phyloP scores from a whole-genome alignment of 1,140 invertebrate genomes.

The Euura saliciscinereae region DNA sequence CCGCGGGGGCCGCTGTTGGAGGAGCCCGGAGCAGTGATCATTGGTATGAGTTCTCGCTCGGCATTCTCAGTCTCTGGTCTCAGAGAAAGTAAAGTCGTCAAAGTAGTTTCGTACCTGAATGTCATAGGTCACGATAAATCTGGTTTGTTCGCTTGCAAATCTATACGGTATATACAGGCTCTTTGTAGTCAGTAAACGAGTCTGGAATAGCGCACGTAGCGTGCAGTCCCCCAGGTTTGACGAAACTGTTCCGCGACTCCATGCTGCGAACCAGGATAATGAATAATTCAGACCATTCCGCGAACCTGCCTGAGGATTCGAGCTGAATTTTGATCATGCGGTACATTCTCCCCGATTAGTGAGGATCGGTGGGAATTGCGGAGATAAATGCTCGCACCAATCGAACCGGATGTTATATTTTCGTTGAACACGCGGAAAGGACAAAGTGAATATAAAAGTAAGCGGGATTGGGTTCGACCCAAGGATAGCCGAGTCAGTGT shows the following conservation, averaged over 20 bases:
- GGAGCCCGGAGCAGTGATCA: too few species aligned
- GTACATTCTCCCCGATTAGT: too few species aligned
- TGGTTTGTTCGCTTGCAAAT: not conserved
- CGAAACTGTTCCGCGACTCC: not conserved
- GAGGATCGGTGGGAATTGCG: too few species aligned
- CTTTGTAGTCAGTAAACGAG: not conserved
- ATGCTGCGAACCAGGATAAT: not conserved
- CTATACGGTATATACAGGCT: not conserved
- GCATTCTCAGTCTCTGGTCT: too few species aligned
- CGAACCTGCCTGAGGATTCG: not conserved
- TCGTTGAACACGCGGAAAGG: too few species aligned
- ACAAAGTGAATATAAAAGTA: too few species aligned
- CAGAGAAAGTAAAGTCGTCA: conserved; percentile 45
- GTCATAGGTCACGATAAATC: conserved; percentile 43
- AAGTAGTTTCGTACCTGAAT: conserved; percentile 39
- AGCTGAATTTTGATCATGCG: too few species aligned
- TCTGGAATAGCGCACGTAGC: not conserved
- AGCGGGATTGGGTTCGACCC: too few species aligned
- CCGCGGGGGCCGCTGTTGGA: too few species aligned
- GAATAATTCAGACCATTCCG: not conserved
- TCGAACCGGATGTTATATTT: too few species aligned
- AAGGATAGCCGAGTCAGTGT: too few species aligned
- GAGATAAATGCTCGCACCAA: too few species aligned
- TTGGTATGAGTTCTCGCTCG: not conserved
- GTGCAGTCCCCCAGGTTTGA: not conserved